Percentiles rank a stretch among this genome's conserved stretches.
Conservation (phyloP, 2,113 vertebrate genomes). For the Zosterops borbonicus region DNA sequence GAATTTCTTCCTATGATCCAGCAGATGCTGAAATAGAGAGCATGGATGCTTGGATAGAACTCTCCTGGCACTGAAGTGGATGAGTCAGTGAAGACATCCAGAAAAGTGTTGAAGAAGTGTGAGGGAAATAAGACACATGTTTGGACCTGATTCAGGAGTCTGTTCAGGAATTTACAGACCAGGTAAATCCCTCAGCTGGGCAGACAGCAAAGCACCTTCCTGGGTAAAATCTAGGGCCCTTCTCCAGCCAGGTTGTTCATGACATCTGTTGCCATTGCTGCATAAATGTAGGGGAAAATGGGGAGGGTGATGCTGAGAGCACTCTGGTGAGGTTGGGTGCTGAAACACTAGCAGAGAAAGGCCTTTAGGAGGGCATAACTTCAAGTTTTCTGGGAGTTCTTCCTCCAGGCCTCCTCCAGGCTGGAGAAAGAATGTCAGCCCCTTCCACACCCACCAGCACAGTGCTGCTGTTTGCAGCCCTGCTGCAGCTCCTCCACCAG, state of each 20-base stretch:
- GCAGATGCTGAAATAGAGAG: not conserved
- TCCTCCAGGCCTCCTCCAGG: not conserved
- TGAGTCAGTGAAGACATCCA: not conserved
- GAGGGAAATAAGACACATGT: not conserved
- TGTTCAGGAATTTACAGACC: not conserved
- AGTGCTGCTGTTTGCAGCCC: not conserved
- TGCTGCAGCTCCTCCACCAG: not conserved
- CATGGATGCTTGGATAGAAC: not conserved
- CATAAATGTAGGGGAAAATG: rapidly evolving
- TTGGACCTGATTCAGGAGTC: not conserved
- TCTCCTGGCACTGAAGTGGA: not conserved
- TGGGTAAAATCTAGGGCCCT: not conserved
- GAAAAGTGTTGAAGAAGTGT: not conserved
- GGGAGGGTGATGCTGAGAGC: not conserved
- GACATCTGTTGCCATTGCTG: not conserved
- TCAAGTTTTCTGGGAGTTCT: not conserved
- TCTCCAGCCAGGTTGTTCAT: not conserved
- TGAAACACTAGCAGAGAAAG: not conserved
- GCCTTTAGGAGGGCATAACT: not conserved
- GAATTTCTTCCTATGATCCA: not conserved
- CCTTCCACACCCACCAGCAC: not conserved
- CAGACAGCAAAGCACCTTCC: not conserved
- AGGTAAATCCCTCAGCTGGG: not conserved
- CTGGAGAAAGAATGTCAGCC: not conserved
- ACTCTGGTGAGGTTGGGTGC: rapidly evolving